A percentile compares a stretch with the other conserved stretches of the same genome.
Evolutionary conservation across 2,888 invertebrate genomes (phyloP).

Genomic region (Pollenia griseotomentosa): DNA sequence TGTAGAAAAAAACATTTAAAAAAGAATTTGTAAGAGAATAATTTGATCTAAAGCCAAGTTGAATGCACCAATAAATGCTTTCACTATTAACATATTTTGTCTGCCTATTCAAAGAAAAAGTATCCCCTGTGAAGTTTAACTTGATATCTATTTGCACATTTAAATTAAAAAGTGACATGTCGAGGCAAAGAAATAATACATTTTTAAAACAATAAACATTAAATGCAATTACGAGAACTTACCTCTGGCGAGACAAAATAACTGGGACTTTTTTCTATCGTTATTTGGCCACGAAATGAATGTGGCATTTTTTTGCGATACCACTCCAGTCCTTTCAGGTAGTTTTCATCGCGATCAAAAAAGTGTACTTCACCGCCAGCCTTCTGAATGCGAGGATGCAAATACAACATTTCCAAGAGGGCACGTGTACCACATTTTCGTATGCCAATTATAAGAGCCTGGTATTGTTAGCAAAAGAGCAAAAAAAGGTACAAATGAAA

Average conservation of each 20-base stretch:
- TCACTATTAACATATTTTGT: too few relatives aligned
- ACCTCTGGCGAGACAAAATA: slow-evolving; percentile 98
- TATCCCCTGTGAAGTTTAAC: background rate
- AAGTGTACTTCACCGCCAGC: slow-evolving; percentile 98
- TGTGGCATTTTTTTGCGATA: slow-evolving; percentile 97
- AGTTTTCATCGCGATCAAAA: slow-evolving; percentile 97
- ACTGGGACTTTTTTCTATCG: slow-evolving; percentile 98
- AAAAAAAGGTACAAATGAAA: slow-evolving; percentile 34
- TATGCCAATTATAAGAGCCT: slow-evolving; percentile 96
- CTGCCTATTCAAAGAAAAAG: too few relatives aligned
- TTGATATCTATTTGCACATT: slow-evolving; percentile 15
- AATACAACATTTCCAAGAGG: slow-evolving; percentile 96
- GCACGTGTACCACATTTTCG: slow-evolving; percentile 98
- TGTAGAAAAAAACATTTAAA: background rate
- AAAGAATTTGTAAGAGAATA: background rate
- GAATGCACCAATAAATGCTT: too few relatives aligned
- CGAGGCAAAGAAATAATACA: background rate
- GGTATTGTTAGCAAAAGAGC: slow-evolving; percentile 70
- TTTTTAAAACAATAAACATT: slow-evolving; percentile 8
- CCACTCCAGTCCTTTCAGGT: slow-evolving; percentile 96
- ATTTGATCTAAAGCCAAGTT: background rate
- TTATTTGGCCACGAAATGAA: slow-evolving; percentile 95
- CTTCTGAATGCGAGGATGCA: slow-evolving; percentile 96
- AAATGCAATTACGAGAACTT: slow-evolving; percentile 80
- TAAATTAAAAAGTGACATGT: background rate